Evolutionary conservation across 1,140 invertebrate species (phyloP).

Genomic region (Muscidifurax raptorellus): DNA sequence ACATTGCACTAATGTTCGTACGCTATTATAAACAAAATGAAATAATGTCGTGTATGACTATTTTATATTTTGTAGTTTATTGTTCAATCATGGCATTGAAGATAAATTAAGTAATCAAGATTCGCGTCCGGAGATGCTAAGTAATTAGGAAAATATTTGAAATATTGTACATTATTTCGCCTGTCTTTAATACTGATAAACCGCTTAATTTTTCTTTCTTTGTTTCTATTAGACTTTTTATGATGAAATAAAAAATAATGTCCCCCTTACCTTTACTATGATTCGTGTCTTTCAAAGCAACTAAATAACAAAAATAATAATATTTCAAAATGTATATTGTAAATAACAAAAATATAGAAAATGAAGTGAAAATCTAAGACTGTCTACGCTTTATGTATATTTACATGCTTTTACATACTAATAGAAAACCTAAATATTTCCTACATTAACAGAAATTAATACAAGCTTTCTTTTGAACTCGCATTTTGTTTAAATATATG

Average conservation of each 20-base stretch:
- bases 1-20: constrained; percentile 21
- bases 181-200: constrained; percentile 46
- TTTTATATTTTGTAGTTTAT: constrained; percentile 50
- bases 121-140: constrained; percentile 23
- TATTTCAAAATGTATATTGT: constrained; percentile 54
- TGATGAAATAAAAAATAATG: constrained; percentile 30
- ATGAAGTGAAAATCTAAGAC: constrained; percentile 42
- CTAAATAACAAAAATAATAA: constrained; percentile 36
- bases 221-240: constrained; percentile 39
- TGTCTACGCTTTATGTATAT: constrained; percentile 12
- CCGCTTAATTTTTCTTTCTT: constrained; percentile 46
- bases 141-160: constrained; percentile 32
- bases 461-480: not conserved
- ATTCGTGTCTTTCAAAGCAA: constrained; percentile 47
- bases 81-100: constrained; percentile 36
- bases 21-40: constrained; percentile 23
- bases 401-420: not conserved
- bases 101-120: constrained; percentile 28
- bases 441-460: not conserved
- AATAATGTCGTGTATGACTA: constrained; percentile 39
- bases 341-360: constrained; percentile 55
- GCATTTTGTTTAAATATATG: no score
- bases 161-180: constrained; percentile 48
- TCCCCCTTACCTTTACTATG: constrained; percentile 43
- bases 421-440: not conserved